phyloP scores from a whole-genome alignment of 2,113 vertebrate genomes.

The Crypturellus undulatus region DNA sequence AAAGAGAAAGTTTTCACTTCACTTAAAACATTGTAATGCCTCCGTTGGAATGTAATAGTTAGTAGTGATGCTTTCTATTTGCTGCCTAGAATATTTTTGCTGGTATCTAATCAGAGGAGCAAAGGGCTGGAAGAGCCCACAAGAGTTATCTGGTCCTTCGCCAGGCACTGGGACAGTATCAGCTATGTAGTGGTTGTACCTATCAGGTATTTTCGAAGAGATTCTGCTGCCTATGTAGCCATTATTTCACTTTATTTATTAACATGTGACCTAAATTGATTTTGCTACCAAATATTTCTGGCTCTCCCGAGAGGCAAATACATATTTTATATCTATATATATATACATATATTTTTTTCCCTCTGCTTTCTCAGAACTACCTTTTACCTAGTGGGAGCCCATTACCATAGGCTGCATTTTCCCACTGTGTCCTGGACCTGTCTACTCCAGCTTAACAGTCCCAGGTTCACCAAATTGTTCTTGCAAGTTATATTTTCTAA shows the following conservation, averaged over 20 bases:
- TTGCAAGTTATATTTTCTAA: not conserved
- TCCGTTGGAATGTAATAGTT: fast-evolving
- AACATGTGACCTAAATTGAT: not conserved
- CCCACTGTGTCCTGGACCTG: not conserved
- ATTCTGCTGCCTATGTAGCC: not conserved
- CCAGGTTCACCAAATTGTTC: not conserved
- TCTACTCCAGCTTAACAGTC: not conserved
- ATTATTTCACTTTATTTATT: not conserved
- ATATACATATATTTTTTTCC: too few relatives aligned
- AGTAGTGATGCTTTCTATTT: not conserved
- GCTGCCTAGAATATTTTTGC: not conserved
- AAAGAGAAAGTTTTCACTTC: not conserved
- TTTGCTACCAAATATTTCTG: conserved; percentile 36
- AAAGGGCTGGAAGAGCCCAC: not conserved
- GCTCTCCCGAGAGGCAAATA: not conserved
- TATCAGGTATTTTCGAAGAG: not conserved
- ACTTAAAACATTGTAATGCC: not conserved
- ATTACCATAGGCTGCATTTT: not conserved
- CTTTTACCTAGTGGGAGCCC: not conserved
- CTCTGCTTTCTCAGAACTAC: not conserved
- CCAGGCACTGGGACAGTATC: not conserved
- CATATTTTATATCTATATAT: too few relatives aligned
- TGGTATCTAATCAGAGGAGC: not conserved
- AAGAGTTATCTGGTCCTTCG: not conserved
- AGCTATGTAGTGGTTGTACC: not conserved